Conservation (phyloP, 2,113 vertebrate genomes). For the Saguinus midas region DNA sequence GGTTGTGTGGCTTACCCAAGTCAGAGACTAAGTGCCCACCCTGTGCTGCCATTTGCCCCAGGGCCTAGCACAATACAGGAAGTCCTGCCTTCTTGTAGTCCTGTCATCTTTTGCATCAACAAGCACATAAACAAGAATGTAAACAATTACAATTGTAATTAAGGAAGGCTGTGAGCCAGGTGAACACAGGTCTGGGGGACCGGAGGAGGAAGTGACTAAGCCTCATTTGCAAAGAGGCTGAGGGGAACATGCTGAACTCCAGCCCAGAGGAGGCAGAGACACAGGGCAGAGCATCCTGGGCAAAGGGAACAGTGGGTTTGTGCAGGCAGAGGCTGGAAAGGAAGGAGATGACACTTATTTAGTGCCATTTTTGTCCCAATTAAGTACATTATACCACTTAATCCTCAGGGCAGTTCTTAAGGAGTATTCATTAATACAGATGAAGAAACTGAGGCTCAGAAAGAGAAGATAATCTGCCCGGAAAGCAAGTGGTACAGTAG, state of each 20-base stretch:
- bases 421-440: neutral
- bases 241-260: rapidly evolving
- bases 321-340: neutral
- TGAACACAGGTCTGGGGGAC: neutral
- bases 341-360: neutral
- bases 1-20: neutral
- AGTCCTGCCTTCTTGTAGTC: neutral
- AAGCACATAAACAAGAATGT: rapidly evolving
- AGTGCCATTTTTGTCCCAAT: neutral
- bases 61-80: neutral
- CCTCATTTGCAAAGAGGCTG: neutral
- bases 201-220: neutral
- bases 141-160: neutral
- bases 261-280: too few species aligned
- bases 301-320: neutral
- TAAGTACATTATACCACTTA: neutral
- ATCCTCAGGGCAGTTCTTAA: neutral
- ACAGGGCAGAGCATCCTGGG: neutral
- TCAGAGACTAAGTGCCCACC: neutral
- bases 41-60: neutral
- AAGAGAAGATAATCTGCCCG: neutral
- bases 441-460: neutral
- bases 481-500: neutral
- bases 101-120: neutral
- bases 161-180: neutral